Evolutionary conservation across 2,797 vertebrate species (phyloP), one percentile per base, ranked within the genome.

Genomic region (Craterocephalus amniculus): DNA sequence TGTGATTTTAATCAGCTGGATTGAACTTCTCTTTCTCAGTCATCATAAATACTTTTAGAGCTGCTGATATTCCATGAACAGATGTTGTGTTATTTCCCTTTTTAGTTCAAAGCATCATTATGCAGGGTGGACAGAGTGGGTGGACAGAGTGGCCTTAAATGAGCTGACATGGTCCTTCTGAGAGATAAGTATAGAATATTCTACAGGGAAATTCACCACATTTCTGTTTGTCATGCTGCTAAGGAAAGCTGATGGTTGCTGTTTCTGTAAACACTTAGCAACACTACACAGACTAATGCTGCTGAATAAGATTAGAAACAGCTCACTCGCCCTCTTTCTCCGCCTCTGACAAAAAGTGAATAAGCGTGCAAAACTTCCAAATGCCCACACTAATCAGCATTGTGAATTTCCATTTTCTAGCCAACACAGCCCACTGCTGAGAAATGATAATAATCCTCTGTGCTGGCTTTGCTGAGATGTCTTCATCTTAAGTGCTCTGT

Each of bases 221-320:
- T 67, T 78, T 84, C 79, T 87, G 79, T 89, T 83, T 74, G 74
- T 81, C 45, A 29, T 76, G 78, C 80, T 71, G 74, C 69, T 63
- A 57, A 72, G 67, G 76, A 87, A 68, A 79, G 87, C 82, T 88
- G 92, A 91, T 84, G 79, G 74, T 43, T 74, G 88, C 77, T 82
- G 74, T 84, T 92, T 89, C 83, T 86, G 70, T 86, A 85, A 87
- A 87, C 88, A 89, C 80, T 83, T 48, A 70, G 67, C 69, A 48
- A 78, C 80, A 60, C 79, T 32, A 72, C 75, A 58, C 62, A 57
- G 58, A 45, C 81, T 84, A 80, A 80, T 81, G 79, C 81, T 78
- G 84, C 82, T 84, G 83, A 89, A 89, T 87, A 86, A 78, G 85
- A 87, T 87, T 87, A 85, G 70, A 81, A 88, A 79, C 63, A 72